Base-by-base conservation (phyloP, 2,797 vertebrate species). In the Masticophis lateralis region DNA sequence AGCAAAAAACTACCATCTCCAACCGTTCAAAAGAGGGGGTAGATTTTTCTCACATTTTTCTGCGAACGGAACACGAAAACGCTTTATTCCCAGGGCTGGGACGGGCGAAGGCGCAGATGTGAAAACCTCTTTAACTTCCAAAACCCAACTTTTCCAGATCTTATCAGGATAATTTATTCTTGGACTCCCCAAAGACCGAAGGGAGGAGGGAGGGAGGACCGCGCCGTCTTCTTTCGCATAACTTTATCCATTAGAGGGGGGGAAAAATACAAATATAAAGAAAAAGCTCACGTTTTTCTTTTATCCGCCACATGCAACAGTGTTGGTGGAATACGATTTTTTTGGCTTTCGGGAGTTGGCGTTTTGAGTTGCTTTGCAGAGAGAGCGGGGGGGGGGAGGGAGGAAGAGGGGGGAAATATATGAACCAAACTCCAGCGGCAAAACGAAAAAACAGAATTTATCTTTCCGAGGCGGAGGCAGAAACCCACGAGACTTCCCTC, bases 51-150 rank as follows among this genome's bases (percentile, higher is more conserved):
- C 97, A 97, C 97, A 98, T 98, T 98, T 98, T 98, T 98, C 96
- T 97, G 96, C 98, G 97, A 98, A 97, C 97, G 97, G 96, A 97
- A 96, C 97, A 98, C 11, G 97, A 98, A 98, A 98, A 98, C 98
- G 95, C 98, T 98, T 98, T 98, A 98, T 98, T 99, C 98, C 98
- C 98, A 98, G 98, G 98, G 96, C 98, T 95, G 97, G 97, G 98
- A 98, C 98, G 9, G 27, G 98, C 98, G 97, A 97, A 98, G 98
- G 98, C 98, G 98, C 98, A 99, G 98, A 99, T 99, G 99, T 98
- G 98, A 98, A 98, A 98, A 89, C 97, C 98, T 98, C 98, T 97
- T 97, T 97, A 98, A 97, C 97, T 96, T 98, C 98, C 97, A 97
- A 47, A 47, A 98, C 97, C 95, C 96, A 95, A 98, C 98, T 98